A percentile compares a stretch with the other conserved stretches of the same genome.
phyloP scores from a whole-genome alignment of 2,888 invertebrate species.

The Parnassius smintheus region DNA sequence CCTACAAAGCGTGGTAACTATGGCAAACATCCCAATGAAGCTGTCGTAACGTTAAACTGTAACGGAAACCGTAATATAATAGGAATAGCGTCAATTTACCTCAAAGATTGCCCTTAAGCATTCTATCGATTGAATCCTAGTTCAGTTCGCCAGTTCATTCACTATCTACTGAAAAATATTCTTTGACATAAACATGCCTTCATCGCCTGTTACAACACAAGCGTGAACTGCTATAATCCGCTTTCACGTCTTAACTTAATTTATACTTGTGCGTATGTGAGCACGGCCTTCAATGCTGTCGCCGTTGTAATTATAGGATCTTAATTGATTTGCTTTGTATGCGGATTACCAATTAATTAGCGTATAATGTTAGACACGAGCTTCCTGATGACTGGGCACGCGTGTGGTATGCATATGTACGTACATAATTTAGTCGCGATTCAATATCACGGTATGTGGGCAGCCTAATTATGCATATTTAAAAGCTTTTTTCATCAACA shows the following conservation, averaged over 20 bases:
- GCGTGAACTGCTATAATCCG: neutral
- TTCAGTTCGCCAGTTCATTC: too few relatives aligned
- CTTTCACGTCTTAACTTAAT: constrained; percentile 8
- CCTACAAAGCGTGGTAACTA: too few relatives aligned
- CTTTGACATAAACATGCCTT: too few relatives aligned
- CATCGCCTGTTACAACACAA: neutral
- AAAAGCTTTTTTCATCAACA: too few relatives aligned
- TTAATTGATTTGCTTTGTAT: constrained; percentile 78
- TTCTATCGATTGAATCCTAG: too few relatives aligned
- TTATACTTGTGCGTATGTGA: constrained; percentile 25
- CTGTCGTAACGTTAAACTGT: too few relatives aligned
- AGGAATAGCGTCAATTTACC: too few relatives aligned
- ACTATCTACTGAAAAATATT: too few relatives aligned
- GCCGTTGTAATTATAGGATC: constrained; percentile 61
- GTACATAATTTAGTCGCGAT: constrained; percentile 12
- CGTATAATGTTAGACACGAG: constrained; percentile 55
- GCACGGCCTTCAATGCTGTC: constrained; percentile 42
- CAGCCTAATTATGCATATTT: too few relatives aligned
- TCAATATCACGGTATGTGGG: neutral
- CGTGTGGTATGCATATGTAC: constrained; percentile 4
- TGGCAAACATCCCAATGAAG: too few relatives aligned
- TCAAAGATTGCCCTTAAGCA: too few relatives aligned
- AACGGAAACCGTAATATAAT: too few relatives aligned
- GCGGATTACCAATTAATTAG: constrained; percentile 75
- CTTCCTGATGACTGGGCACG: constrained; percentile 31